Conservation (phyloP, 2,797 vertebrate genomes). For the Otolemur crassicaudatus region DNA sequence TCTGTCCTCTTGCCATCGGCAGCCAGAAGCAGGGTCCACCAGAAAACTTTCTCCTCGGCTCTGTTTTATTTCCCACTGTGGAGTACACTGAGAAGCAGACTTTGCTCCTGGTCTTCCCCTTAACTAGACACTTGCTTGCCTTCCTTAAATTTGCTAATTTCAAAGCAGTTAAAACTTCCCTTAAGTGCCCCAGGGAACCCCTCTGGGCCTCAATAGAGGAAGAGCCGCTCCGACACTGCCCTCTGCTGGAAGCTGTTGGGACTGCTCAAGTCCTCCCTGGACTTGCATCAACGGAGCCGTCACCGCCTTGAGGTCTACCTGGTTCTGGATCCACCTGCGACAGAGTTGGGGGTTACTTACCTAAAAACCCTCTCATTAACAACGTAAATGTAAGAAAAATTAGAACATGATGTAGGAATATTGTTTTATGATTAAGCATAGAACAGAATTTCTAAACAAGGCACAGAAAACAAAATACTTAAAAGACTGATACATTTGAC, state of each 20-base stretch:
- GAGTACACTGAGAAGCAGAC: constrained; percentile 33
- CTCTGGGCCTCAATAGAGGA: not conserved
- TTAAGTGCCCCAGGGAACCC: not conserved
- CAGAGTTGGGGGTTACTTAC: not conserved
- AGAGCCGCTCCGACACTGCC: constrained; percentile 52
- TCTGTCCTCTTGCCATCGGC: not conserved
- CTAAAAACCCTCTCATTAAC: not conserved
- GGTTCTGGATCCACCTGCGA: not conserved
- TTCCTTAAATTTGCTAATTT: constrained; percentile 35
- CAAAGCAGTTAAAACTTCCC: constrained; percentile 37
- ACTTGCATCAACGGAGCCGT: not conserved
- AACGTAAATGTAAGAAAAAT: not conserved
- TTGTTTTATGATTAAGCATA: not conserved
- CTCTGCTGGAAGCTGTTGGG: constrained; percentile 62
- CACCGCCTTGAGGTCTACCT: rapidly evolving
- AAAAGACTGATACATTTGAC: constrained; percentile 10
- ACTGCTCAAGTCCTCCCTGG: not conserved
- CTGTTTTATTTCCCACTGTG: constrained; percentile 32
- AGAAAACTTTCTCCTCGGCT: constrained; percentile 7
- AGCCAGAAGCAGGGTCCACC: not conserved
- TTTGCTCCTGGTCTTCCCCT: constrained; percentile 45
- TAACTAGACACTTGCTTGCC: not conserved
- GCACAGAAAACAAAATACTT: not conserved
- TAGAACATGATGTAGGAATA: not conserved
- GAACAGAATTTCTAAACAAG: constrained; percentile 54